Evolutionary conservation across 2,888 invertebrate species (phyloP).

Genomic region (Rhaphigaster nebulosa): DNA sequence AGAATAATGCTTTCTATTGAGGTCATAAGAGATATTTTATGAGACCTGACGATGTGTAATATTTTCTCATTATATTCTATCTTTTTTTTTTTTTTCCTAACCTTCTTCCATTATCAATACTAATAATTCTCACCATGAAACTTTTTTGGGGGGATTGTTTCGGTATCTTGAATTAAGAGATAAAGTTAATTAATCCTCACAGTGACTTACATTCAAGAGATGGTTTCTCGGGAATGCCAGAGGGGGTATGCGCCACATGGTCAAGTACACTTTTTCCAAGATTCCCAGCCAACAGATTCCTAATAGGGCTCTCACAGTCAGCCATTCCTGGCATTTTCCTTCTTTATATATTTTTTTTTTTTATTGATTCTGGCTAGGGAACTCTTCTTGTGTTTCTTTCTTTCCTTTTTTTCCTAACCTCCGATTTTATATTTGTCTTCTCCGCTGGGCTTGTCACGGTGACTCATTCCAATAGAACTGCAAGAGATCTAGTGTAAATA

Average conservation of each 20-base stretch:
- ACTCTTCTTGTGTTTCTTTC: background rate
- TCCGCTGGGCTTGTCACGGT: background rate
- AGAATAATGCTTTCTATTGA: too few species aligned
- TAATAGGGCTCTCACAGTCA: conserved; percentile 30
- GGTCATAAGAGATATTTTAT: background rate
- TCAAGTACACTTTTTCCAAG: conserved; percentile 41
- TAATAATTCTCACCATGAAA: background rate
- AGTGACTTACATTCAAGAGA: conserved; percentile 9
- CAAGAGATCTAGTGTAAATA: background rate
- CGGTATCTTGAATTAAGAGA: conserved; percentile 4
- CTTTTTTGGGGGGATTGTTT: background rate
- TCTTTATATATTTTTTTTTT: background rate
- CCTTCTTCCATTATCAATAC: background rate
- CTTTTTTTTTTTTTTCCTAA: background rate
- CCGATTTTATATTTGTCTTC: background rate
- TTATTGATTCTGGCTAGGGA: background rate
- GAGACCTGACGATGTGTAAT: background rate
- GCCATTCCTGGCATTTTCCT: conserved; percentile 15
- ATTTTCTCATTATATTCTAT: background rate
- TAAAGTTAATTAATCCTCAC: conserved; percentile 32
- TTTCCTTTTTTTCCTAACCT: background rate
- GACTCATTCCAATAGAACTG: background rate
- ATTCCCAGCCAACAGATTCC: conserved; percentile 47
- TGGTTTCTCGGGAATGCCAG: background rate
- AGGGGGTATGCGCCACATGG: conserved; percentile 1